Percentiles rank a stretch among this genome's conserved stretches.
phyloP scores from a whole-genome alignment of 2,797 vertebrate species.

The Thamnophis elegans region DNA sequence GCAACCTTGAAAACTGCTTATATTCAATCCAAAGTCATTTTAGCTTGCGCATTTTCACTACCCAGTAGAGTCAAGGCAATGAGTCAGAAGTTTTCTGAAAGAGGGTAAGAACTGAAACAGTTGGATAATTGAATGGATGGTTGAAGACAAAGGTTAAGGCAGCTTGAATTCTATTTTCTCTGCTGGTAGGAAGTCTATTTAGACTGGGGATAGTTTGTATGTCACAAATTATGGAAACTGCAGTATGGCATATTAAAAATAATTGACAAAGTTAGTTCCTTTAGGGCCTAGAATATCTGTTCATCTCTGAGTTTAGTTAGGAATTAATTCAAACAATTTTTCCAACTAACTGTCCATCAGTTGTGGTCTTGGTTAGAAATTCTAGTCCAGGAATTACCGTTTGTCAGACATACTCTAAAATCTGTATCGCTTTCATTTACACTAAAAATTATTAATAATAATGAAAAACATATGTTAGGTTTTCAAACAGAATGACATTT shows the following conservation, averaged over 20 bases:
- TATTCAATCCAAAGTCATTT: slow-evolving; percentile 19
- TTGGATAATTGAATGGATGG: slow-evolving; percentile 8
- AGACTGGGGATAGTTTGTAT: neutral
- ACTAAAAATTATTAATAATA: neutral
- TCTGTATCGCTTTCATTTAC: neutral
- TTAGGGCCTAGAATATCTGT: neutral
- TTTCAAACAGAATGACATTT: neutral
- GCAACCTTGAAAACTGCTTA: neutral
- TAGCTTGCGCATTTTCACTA: slow-evolving; percentile 10
- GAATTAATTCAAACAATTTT: neutral
- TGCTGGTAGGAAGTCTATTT: neutral
- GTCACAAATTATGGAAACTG: neutral
- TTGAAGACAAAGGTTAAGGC: slow-evolving; percentile 9
- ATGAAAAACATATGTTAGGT: neutral
- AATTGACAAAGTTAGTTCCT: neutral
- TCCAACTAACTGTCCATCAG: neutral
- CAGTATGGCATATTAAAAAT: neutral
- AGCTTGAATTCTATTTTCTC: slow-evolving; percentile 11
- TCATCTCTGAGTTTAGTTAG: neutral
- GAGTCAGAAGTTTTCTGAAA: neutral
- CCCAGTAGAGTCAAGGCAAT: slow-evolving; percentile 9
- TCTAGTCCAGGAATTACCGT: neutral
- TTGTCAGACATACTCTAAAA: neutral
- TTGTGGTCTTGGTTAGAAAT: neutral
- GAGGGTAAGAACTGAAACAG: slow-evolving; percentile 8